Evolutionary conservation across 2,113 vertebrate genomes (phyloP).

Genomic region (Ptyas mucosa): DNA sequence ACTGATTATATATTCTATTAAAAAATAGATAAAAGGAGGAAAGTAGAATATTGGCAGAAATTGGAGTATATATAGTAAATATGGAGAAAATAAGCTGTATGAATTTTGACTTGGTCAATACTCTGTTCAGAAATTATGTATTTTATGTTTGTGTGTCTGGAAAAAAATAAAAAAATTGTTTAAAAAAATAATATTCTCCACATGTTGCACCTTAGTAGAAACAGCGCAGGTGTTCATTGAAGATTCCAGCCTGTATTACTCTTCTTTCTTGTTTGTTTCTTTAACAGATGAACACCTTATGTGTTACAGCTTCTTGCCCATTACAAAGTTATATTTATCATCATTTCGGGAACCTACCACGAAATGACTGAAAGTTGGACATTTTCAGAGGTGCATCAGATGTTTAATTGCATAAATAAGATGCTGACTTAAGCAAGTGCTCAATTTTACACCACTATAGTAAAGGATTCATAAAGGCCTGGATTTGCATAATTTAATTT

Average conservation of each 20-base stretch:
- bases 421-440: slow-evolving; percentile 74
- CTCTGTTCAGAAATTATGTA: no score
- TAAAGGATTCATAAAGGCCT: slow-evolving; percentile 63
- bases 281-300: slow-evolving; percentile 24
- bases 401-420: slow-evolving; percentile 73
- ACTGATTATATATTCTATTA: no score
- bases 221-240: background rate
- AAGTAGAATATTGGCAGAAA: no score
- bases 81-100: no score
- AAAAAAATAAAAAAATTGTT: no score
- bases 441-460: slow-evolving; percentile 65
- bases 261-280: background rate
- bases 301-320: background rate
- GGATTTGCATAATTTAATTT: slow-evolving; percentile 88
- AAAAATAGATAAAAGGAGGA: no score
- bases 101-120: no score
- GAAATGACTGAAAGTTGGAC: slow-evolving; percentile 41
- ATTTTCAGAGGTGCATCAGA: slow-evolving; percentile 52
- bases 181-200: background rate
- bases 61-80: no score
- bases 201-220: background rate
- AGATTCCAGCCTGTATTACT: background rate
- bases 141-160: no score
- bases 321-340: slow-evolving; percentile 43
- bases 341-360: slow-evolving; percentile 37